phyloP scores from a whole-genome alignment of 2,888 invertebrate species.

The Dicyrtoma fusca region DNA sequence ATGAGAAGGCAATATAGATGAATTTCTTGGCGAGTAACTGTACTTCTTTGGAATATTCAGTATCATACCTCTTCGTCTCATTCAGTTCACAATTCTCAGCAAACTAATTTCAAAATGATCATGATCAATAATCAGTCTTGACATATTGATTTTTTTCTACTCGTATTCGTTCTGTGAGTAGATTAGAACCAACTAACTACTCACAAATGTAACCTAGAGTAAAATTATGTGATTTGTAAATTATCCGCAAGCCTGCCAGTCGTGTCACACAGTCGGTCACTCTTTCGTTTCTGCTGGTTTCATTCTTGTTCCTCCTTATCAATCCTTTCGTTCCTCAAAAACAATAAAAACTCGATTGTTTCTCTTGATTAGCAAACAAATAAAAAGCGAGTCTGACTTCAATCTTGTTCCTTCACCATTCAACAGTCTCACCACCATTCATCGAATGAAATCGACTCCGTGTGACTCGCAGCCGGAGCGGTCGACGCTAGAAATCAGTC shows the following conservation, averaged over 20 bases:
- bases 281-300: not conserved
- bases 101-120: conserved; percentile 45
- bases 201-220: conserved; percentile 30
- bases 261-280: conserved; percentile 19
- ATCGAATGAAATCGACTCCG: no score
- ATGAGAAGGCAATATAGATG: conserved; percentile 35
- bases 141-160: conserved; percentile 48
- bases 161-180: conserved; percentile 38
- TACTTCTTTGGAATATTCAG: conserved; percentile 48
- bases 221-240: conserved; percentile 21
- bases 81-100: conserved; percentile 48
- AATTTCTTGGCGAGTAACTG: conserved; percentile 40
- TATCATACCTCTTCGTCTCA: conserved; percentile 44
- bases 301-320: not conserved
- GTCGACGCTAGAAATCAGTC: conserved; percentile 38
- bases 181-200: conserved; percentile 23
- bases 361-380: conserved; percentile 14
- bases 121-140: conserved; percentile 56
- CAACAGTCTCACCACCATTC: no score
- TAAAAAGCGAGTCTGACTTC: conserved; percentile 30
- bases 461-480: no score
- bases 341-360: not conserved
- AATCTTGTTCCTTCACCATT: conserved; percentile 9
- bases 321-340: not conserved
- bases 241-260: no score